Evolutionary conservation across 2,888 invertebrate genomes (phyloP).

Genomic region (Lordiphosa andalusiaca): DNA sequence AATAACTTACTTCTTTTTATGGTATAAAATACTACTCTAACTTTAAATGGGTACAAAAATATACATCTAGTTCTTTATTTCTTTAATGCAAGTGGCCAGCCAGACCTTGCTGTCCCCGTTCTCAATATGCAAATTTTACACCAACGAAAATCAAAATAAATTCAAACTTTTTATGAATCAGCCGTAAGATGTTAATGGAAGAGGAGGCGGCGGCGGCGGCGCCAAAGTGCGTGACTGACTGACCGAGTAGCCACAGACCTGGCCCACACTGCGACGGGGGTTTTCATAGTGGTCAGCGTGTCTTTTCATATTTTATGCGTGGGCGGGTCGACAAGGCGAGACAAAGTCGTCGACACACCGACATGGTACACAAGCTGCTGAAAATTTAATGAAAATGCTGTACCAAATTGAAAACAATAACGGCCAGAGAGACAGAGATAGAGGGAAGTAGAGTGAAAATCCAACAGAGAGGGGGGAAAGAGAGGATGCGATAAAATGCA

Average conservation of each 20-base stretch:
- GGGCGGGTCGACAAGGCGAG: slow-evolving; percentile 44
- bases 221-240: slow-evolving; percentile 41
- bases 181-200: slow-evolving; percentile 24
- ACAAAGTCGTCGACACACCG: slow-evolving; percentile 47
- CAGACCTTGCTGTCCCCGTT: neutral
- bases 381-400: slow-evolving; percentile 74
- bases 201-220: neutral
- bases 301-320: slow-evolving; percentile 69
- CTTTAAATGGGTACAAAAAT: too few species aligned
- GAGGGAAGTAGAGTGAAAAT: slow-evolving; percentile 4
- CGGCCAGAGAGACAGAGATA: slow-evolving; percentile 26
- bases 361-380: slow-evolving; percentile 43
- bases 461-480: neutral
- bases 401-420: slow-evolving; percentile 70
- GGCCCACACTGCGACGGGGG: slow-evolving; percentile 14
- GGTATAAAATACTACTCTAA: too few species aligned
- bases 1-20: too few species aligned
- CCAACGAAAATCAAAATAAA: slow-evolving; percentile 44
- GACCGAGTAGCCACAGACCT: slow-evolving; percentile 16
- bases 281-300: slow-evolving; percentile 39
- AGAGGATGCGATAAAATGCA: slow-evolving; percentile 44
- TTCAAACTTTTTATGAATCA: slow-evolving; percentile 68
- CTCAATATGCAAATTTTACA: slow-evolving; percentile 4
- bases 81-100: neutral
- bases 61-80: too few species aligned